Percentiles rank a stretch among this genome's conserved stretches.
These are phyloP conservation scores for Dolichotis patagonum DNA, from an alignment of 2,113 vertebrate species.

Conservation along the genomic window DNA sequence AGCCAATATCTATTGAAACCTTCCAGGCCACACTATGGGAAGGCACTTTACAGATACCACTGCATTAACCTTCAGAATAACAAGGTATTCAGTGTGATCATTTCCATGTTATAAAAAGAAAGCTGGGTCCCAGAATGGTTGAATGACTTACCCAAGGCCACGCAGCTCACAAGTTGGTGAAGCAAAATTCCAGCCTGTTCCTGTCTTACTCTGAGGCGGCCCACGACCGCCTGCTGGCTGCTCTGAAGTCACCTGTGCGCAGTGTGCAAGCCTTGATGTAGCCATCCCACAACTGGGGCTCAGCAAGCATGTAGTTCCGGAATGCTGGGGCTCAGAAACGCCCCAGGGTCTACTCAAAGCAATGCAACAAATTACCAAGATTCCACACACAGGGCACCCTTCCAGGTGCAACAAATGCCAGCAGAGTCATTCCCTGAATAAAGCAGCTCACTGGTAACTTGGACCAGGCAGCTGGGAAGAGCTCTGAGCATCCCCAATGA, in stretches of 20 bases:
- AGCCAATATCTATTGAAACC: not conserved
- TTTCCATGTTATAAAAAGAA: not conserved
- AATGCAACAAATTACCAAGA: not conserved
- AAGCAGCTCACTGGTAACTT: not conserved
- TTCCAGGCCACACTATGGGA: not conserved
- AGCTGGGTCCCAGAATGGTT: not conserved
- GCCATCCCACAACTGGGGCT: not conserved
- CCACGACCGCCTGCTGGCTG: fast-evolving
- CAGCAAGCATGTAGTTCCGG: not conserved
- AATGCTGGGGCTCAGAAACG: not conserved
- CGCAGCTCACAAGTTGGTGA: not conserved
- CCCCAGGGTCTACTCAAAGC: not conserved
- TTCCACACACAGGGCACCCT: fast-evolving
- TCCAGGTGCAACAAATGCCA: not conserved
- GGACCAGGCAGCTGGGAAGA: not conserved
- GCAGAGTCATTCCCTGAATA: not conserved
- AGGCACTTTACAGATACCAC: not conserved
- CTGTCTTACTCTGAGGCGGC: too few relatives aligned
- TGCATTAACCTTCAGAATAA: not conserved
- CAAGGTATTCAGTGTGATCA: not conserved
- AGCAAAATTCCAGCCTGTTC: not conserved
- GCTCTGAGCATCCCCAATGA: not conserved
- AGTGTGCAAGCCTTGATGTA: too few relatives aligned
- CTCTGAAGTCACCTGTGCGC: not conserved
- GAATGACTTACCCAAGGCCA: not conserved